Evolutionary conservation across 2,888 invertebrate genomes (phyloP), one percentile per base, ranked within the genome.

Genomic region (Pterobdella sp.): DNA sequence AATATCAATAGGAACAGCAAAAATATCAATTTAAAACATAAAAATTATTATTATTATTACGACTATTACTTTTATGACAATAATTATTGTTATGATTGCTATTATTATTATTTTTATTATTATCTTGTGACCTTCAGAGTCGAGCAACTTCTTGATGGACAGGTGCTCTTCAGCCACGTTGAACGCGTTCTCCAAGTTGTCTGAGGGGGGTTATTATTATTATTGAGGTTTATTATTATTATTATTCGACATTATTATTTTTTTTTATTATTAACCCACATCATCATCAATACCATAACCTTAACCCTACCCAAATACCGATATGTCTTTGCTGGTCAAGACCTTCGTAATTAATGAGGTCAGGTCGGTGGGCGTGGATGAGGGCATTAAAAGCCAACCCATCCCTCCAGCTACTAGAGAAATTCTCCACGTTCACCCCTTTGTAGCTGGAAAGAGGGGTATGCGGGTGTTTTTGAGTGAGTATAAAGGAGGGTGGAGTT

Each of bases 321-420:
- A 97, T 91, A 85, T 94, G 91, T 81, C 90, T 90, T 68, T 88
- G 87, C 68, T 90, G 90, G 70, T 90, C 88, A 73, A 98, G 86
- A 75, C 88, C 87, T 78, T 89, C 87, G 88, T 90, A 96, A 79
- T 91, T 90, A 84, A 98, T 92, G 79, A 97, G 86, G 85, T 98
- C 97, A 14, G 97, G 96, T 76, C 84, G 81, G 85, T 98, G 97
- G 35, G 95, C 90, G 83, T 98, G 97, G 80, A 98, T 97, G 76
- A 98, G 90, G 1, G 97, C 97, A 85, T 96, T 97, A 87, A 98
- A 98, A 63, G 94, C 98, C 78, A 98, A 88, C 7, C 97, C 97
- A 77, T 90, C 93, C 76, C 96, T 87, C 97, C 97, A 98, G 52
- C 94, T 94, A 80, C 90, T 90, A 79, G 84, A 81, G 81, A 86